Evolutionary conservation across 2,113 vertebrate species (phyloP).

Genomic region (Hippocampus guttulatus): DNA sequence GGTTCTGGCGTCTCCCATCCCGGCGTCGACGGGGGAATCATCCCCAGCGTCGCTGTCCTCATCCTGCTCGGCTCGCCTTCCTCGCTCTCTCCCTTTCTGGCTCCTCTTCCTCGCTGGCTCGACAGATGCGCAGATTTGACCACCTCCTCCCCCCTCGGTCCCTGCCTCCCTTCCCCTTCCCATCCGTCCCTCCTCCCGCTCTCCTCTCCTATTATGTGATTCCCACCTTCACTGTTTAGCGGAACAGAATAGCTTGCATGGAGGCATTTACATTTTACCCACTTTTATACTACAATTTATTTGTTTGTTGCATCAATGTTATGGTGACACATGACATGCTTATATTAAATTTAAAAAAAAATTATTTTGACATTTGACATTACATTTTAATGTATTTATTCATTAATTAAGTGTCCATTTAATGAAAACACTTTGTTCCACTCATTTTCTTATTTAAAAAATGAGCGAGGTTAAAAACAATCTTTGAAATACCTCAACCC

Average conservation of each 20-base stretch:
- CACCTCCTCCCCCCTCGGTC: constrained; percentile 23
- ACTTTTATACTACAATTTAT: neutral
- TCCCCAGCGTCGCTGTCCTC: constrained; percentile 40
- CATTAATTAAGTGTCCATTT: no score
- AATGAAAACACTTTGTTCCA: no score
- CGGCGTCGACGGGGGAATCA: constrained; percentile 36
- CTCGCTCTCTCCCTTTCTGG: constrained; percentile 31
- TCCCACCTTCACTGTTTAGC: neutral
- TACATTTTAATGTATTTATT: no score
- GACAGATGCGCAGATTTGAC: constrained; percentile 60
- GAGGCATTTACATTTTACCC: neutral
- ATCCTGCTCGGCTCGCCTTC: constrained; percentile 47
- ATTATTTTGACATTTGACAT: no score
- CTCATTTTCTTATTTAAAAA: no score
- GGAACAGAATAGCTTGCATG: neutral
- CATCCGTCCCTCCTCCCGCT: constrained; percentile 16
- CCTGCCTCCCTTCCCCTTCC: constrained; percentile 12
- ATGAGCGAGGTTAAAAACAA: no score
- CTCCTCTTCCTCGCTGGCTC: constrained; percentile 31
- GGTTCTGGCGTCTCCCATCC: constrained; percentile 24
- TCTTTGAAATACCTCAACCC: no score
- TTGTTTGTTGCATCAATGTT: no score
- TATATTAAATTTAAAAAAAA: no score
- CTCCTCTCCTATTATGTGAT: constrained; percentile 1
- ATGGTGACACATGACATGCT: no score